phyloP scores from a whole-genome alignment of 2,888 invertebrate genomes.

The Hyles lineata region DNA sequence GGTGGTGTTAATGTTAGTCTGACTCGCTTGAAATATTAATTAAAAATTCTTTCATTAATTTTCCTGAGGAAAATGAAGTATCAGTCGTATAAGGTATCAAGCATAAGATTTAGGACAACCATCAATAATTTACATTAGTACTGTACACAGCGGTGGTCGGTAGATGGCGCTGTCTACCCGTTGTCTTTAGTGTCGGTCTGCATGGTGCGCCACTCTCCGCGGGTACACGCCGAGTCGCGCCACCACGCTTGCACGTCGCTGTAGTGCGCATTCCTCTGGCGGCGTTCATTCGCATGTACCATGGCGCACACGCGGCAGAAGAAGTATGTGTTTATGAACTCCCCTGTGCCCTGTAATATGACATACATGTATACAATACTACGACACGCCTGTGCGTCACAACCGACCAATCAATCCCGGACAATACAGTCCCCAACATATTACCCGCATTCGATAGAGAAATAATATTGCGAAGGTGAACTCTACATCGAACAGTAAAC shows the following conservation, averaged over 20 bases:
- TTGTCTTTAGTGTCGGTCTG: constrained; percentile 49
- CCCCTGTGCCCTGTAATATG: constrained; percentile 90
- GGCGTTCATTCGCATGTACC: constrained; percentile 87
- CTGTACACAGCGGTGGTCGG: constrained; percentile 19
- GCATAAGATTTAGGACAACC: constrained; percentile 16
- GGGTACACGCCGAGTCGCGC: constrained; percentile 90
- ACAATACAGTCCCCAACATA: no score
- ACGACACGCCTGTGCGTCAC: no score
- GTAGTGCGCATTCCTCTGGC: constrained; percentile 85
- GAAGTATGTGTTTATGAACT: constrained; percentile 98
- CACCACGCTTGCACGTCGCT: constrained; percentile 96
- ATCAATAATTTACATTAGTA: constrained; percentile 18
- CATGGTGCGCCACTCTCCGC: constrained; percentile 69
- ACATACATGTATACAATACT: constrained; percentile 1
- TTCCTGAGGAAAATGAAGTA: not conserved
- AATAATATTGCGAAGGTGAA: no score
- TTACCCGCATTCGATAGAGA: no score
- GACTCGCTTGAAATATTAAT: not conserved
- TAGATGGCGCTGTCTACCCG: constrained; percentile 39
- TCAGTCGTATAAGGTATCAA: constrained; percentile 28
- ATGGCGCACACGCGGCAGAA: constrained; percentile 96
- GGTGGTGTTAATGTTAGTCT: not conserved
- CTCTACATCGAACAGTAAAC: no score
- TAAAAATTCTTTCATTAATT: not conserved
- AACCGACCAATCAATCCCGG: no score